Evolutionary conservation across 2,888 invertebrate species (phyloP).

Genomic region (Nymphalis urticae): DNA sequence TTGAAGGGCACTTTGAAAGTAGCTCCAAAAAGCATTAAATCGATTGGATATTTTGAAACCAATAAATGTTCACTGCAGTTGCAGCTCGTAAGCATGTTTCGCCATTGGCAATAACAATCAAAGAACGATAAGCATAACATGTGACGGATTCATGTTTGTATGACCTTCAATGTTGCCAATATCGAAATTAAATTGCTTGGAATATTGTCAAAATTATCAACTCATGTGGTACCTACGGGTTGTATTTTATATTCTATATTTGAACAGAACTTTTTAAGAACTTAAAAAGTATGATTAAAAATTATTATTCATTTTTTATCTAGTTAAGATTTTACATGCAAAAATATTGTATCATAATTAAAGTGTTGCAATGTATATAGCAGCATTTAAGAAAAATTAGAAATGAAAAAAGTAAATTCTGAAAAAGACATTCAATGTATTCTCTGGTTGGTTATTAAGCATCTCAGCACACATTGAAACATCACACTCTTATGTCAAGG

Average conservation of each 20-base stretch:
- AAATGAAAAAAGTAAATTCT: neutral
- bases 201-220: conserved; percentile 35
- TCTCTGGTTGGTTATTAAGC: neutral
- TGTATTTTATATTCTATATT: too few species aligned
- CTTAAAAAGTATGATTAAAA: too few species aligned
- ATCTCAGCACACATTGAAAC: neutral
- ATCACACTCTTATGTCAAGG: neutral
- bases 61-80: neutral
- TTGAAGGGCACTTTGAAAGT: neutral
- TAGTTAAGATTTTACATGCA: too few species aligned
- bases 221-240: neutral
- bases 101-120: conserved; percentile 24
- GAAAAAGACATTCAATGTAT: neutral
- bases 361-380: too few species aligned
- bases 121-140: conserved; percentile 30
- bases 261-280: neutral
- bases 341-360: too few species aligned
- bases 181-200: conserved; percentile 32
- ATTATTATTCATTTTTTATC: too few species aligned
- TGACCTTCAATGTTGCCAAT: conserved; percentile 33
- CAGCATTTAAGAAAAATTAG: neutral
- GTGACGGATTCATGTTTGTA: conserved; percentile 33
- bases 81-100: neutral
- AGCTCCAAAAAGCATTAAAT: neutral
- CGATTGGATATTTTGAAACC: conserved; percentile 2